Evolutionary conservation across 2,797 vertebrate genomes (phyloP), one percentile per base, ranked within the genome.

Genomic region (Luscinia luscinia): DNA sequence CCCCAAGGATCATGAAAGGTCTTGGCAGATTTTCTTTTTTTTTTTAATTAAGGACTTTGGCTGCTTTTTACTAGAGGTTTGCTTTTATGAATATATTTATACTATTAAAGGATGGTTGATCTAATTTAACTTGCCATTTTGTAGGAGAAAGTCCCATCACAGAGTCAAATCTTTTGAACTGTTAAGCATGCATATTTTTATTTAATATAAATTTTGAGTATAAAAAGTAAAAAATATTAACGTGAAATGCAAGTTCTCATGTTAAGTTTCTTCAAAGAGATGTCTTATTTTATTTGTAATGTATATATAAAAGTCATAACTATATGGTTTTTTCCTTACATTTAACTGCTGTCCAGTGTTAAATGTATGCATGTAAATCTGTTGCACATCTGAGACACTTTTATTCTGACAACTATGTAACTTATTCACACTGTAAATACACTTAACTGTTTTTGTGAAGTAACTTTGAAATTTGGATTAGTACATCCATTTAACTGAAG

Each of bases 401-500:
- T 98, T 98, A 98, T 97, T 98, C 98, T 97, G 94, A 98, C 96
- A 98, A 94, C 94, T 96, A 68, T 93, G 97, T 99, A 98, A 98
- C 97, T 98, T 98, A 98, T 98, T 96, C 98, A 98, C 95, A 55
- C 90, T 99, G 99, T 99, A 99, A 99, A 99, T 99, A 99, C 97
- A 99, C 98, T 98, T 98, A 98, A 98, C 97, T 94, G 95, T 93
- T 98, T 99, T 98, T 99, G 99, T 99, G 98, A 98, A 97, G 98
- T 99, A 98, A 97, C 98, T 98, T 98, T 89, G 97, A 97, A 98
- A 96, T 79, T 97, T 97, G 97, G 98, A 98, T 98, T 97, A 98
- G 98, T 98, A 98, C 95, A 98, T 98, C 97, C 97, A 97, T 87
- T 98, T 98, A 98, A 98, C 98, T 96, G 93, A 98, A 98, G 98